Base-by-base conservation (phyloP, 1,140 invertebrate genomes). In the Brachionus koreanus region DNA sequence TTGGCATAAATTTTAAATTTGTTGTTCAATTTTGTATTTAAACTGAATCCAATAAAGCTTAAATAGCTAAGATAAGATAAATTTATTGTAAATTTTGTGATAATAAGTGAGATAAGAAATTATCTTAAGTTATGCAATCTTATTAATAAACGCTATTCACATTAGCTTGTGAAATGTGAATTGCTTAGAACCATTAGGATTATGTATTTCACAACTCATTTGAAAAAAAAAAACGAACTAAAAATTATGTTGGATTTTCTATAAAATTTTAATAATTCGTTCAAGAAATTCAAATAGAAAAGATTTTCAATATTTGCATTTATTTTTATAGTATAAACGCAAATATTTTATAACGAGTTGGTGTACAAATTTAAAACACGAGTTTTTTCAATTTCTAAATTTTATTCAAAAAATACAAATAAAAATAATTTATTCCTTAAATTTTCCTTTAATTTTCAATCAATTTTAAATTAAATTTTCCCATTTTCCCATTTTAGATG, bases 401-500 rank as follows among this genome's bases (percentile, higher is more conserved):
- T 69, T 69, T 37, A 69, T 69, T n/a, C 23, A 33, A n/a, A 46
- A 12, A 46, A 10, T 16, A n/a, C 23, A 16, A 37, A 37, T 37
- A 69, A 7, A 69, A 37, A 69, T 69, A 69, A 69, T 39, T 69
- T 69, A 39, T 69, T 69, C 19, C 35, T 16, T 33, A 16, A 37
- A 69, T 37, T 69, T 69, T 23, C 16, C 16, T 69, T 37, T 16
- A 35, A 65, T n/a, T 69, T 19, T 16, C 65, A 33, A 42, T 33
- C 16, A n/a, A 33, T 37, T 5, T 63, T 33, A n/a, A 0, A 35
- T n/a, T 37, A 13, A 35, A 12, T 65, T 6, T 69, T 69, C 65
- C 35, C 65, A 69, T 69, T 69, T 69, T 69, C 65, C 3, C 65
- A 69, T 69, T 69, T 69, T 23, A 69, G 65, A 69, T 69, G 65